Base-by-base conservation (phyloP, 1,140 invertebrate genomes). In the Dolichoris vasculosae region DNA sequence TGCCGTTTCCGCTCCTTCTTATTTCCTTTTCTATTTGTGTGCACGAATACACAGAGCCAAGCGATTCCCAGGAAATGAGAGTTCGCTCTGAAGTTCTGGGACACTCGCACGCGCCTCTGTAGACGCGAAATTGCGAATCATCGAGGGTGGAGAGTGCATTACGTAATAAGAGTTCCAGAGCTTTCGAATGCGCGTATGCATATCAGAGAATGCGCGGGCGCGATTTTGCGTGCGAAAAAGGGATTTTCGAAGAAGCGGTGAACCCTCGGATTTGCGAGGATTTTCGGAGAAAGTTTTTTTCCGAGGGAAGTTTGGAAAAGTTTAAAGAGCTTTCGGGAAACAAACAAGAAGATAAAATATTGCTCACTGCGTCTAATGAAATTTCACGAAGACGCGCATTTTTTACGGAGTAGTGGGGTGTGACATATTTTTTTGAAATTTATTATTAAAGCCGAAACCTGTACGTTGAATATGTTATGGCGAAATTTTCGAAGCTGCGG, bases 291-390 rank as follows among this genome's bases (percentile, higher is more conserved):
- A 80, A 79, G 43, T 40, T 38, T 64, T 83, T 83, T 43, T 1
- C 23, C n/a, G 46, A 38, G 55, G 59, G n/a, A 35, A 26, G 46
- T 26, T 26, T 59, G 55, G 1, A 82, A 85, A 85, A 82, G 84
- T 85, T 85, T 82, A 76, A 67, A 85, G 40, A 30, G 51, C 51
- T 76, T 71, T 43, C 26, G 26, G 20, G 64, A 46, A 82, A 75
- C 83, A 81, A 85, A 85, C 83, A 85, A 84, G 76, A 46, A 79
- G 76, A 84, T 84, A 84, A 84, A 83, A 71, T 84, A 79, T 79
- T 59, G 32, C 63, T 38, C 23, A 35, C 23, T 20, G 32, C 26
- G 48, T 75, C 67, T 85, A 81, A 85, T 85, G 67, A 85, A 85
- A 85, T 85, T 79, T 59, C 63, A 40, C 51, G 38, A 26, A 55